Percentiles rank a stretch among this genome's conserved stretches.
phyloP scores from a whole-genome alignment of 1,140 invertebrate species.

The Conus betulinus region DNA sequence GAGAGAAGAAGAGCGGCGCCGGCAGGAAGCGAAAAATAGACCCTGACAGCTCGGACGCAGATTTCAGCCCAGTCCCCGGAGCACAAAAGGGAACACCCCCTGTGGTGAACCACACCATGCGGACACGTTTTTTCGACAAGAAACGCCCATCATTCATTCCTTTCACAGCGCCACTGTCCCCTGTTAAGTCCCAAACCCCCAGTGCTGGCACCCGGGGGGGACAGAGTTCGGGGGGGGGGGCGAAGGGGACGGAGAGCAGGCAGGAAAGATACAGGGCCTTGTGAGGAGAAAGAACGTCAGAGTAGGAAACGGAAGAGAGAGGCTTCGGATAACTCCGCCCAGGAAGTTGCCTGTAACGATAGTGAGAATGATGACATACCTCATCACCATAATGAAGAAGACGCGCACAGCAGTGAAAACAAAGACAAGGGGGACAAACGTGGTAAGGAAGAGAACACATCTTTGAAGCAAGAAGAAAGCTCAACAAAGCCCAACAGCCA shows the following conservation, averaged over 20 bases:
- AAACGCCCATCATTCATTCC: background rate
- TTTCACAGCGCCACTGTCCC: background rate
- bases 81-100: background rate
- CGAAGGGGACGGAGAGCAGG: background rate
- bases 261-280: background rate
- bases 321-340: too few relatives aligned
- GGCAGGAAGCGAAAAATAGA: background rate
- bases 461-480: background rate
- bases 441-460: background rate
- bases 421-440: background rate
- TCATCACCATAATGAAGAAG: background rate
- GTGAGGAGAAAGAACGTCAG: background rate
- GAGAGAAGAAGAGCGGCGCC: background rate
- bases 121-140: background rate
- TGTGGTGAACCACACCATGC: background rate
- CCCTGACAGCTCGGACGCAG: background rate
- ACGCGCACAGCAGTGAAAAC: background rate
- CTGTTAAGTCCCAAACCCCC: background rate
- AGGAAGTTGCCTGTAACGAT: background rate
- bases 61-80: background rate
- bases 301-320: background rate
- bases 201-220: background rate
- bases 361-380: background rate
- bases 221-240: background rate
- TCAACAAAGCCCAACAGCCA: background rate